phyloP scores from a whole-genome alignment of 2,797 vertebrate species.

The Mus caroli region DNA sequence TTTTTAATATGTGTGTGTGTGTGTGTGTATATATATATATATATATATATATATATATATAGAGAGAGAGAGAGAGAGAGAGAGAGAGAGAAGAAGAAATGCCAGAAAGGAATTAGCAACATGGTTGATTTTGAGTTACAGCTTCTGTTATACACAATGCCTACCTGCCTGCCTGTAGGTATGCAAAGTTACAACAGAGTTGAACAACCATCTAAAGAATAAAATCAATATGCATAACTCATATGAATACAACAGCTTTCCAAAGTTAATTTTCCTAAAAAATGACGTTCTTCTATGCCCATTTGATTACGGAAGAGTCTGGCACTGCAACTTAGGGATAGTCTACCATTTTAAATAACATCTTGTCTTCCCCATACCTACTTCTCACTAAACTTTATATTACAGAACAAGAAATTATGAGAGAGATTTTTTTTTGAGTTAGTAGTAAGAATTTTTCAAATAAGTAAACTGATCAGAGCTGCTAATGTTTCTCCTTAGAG shows the following conservation, averaged over 20 bases:
- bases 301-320: neutral
- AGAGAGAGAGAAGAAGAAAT: neutral
- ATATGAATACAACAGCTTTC: neutral
- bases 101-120: neutral
- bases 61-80: no score
- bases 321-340: neutral
- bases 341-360: neutral
- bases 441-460: neutral
- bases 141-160: neutral
- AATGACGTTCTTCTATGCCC: neutral
- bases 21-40: no score
- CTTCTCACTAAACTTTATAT: neutral
- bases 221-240: neutral
- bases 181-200: neutral
- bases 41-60: no score
- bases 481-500: neutral
- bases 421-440: neutral
- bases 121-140: neutral
- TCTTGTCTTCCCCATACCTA: neutral
- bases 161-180: neutral
- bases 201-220: conserved; percentile 9
- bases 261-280: neutral
- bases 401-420: neutral
- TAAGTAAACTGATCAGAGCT: neutral
- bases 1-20: neutral